Evolutionary conservation across 2,888 invertebrate genomes (phyloP), one percentile per base, ranked within the genome.

Genomic region (Rhodophaea formosa): DNA sequence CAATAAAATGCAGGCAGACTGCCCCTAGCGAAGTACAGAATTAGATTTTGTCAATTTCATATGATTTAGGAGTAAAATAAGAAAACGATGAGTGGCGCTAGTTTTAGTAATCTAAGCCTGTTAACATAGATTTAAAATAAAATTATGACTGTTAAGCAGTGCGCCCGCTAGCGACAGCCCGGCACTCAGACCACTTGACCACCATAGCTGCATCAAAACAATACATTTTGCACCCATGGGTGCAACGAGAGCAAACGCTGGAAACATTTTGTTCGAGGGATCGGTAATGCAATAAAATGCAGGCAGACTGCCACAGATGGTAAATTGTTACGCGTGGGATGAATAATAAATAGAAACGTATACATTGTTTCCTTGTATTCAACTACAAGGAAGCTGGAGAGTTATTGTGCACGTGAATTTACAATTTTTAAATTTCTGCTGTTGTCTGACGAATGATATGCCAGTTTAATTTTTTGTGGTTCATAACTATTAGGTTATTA

Each of bases 271-370:
- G 69, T 72, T 61, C 66, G 67, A 71, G 67, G 75, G 67, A 77
- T 78, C 67, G 74, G 75, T 78, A 78, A 78, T 79, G 79, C 80
- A 82, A 83, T 83, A 81, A 81, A 82, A 76, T 77, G 78, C 79
- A 80, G 77, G 76, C 77, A 70, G 74, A 63, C 59, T 49, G 47
- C 58, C 42, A 16, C 66, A 72, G 66, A 57, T 71, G 60, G 75
- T 76, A 75, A 56, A 46, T 56, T 56, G 46, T 42, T 47, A 47
- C 56, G 56, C 35, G 46, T 47, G 29, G 7, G 23, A 30, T 45
- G 53, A 54, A 54, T 54, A 44, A 44, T 55, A 55, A 29, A 45
- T 45, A 32, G 30, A 32, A 35, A 55, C 16, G n/a, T 32, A 55
- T 54, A 44, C 53, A 44, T 53, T 54, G 53, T 54, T 44, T 23